Evolutionary conservation across 2,888 invertebrate species (phyloP).

Genomic region (Pristionchus fissidentatus): DNA sequence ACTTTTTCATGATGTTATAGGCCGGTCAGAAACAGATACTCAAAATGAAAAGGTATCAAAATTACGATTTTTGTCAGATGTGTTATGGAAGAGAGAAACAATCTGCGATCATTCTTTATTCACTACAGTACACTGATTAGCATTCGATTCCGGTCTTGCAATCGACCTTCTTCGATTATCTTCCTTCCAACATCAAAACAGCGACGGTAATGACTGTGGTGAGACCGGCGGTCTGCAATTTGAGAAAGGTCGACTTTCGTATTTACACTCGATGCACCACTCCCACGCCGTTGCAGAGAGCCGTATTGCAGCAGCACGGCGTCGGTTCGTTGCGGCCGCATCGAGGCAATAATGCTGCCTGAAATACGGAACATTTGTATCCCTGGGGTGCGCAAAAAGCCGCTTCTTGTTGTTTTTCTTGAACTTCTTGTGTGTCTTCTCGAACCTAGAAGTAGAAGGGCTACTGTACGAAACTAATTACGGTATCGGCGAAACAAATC

Average conservation of each 20-base stretch:
- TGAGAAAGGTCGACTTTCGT: neutral
- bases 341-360: neutral
- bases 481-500: neutral
- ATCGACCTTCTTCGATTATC: neutral
- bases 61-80: too few relatives aligned
- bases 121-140: conserved; percentile 26
- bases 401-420: neutral
- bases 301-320: neutral
- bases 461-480: neutral
- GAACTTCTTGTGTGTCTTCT: neutral
- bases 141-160: neutral
- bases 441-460: neutral
- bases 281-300: neutral
- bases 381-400: neutral
- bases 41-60: too few relatives aligned
- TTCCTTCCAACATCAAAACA: neutral
- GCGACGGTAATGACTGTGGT: neutral
- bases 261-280: neutral
- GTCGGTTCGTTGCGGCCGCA: neutral
- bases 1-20: too few relatives aligned
- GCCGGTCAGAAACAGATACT: too few relatives aligned
- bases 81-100: too few relatives aligned
- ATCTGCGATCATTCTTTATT: conserved; percentile 34
- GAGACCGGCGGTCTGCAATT: neutral
- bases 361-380: neutral